phyloP scores from a whole-genome alignment of 2,888 invertebrate species.

The Lasioglossum morio region DNA sequence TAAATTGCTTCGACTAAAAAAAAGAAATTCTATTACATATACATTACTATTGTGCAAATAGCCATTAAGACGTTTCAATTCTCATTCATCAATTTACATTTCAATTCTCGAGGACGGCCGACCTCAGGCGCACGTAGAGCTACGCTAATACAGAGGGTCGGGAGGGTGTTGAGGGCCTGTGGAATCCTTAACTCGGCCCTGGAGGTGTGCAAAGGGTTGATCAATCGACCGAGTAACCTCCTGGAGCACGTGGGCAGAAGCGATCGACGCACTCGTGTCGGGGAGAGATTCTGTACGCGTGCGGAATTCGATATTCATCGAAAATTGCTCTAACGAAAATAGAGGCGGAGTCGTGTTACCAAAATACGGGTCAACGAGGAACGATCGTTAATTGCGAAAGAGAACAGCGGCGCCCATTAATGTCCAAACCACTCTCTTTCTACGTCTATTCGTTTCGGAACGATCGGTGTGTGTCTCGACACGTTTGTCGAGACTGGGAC shows the following conservation, averaged over 20 bases:
- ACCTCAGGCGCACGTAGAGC: background rate
- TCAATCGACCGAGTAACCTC: background rate
- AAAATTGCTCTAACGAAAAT: constrained; percentile 14
- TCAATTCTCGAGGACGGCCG: background rate
- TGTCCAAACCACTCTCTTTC: constrained; percentile 12
- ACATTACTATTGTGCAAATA: too few species aligned
- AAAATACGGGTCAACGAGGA: constrained; percentile 28
- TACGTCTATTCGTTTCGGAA: constrained; percentile 6
- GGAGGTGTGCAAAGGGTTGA: background rate
- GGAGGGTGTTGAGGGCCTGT: background rate
- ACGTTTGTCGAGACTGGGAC: background rate
- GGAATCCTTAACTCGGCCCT: background rate
- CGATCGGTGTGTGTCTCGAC: constrained; percentile 1
- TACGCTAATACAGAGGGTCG: background rate
- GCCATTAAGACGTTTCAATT: background rate
- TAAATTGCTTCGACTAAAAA: background rate
- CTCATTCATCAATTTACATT: background rate
- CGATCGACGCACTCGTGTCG: background rate
- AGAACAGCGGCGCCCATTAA: constrained; percentile 14
- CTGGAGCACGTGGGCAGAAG: background rate
- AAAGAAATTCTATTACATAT: too few species aligned
- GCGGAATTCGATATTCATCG: constrained; percentile 11
- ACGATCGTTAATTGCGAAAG: constrained; percentile 32
- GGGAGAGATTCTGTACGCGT: background rate
- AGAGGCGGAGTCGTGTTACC: constrained; percentile 12